Conservation (phyloP, 2,888 invertebrate species). For the Rhogogaster chlorosoma region DNA sequence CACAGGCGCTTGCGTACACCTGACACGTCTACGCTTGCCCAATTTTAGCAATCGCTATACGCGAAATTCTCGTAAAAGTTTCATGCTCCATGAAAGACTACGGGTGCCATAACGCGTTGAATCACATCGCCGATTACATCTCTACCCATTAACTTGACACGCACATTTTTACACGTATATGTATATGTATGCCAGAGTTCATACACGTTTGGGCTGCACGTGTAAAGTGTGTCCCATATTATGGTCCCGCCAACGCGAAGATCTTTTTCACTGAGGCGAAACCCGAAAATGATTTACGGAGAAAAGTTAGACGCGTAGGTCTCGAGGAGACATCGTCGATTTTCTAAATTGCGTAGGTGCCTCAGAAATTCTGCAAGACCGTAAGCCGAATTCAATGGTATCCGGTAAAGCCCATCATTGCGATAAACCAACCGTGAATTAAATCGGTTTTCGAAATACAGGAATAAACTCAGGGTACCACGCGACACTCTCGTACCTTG, state of each 20-base stretch:
- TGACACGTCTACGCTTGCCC: not conserved
- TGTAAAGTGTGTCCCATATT: not conserved
- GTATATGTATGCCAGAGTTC: not conserved
- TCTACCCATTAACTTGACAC: constrained; percentile 24
- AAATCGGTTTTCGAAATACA: not conserved
- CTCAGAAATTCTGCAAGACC: not conserved
- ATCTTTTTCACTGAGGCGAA: not conserved
- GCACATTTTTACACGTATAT: not conserved
- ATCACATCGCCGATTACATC: constrained; percentile 30
- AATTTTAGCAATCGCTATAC: constrained; percentile 16
- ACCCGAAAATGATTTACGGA: constrained; percentile 6
- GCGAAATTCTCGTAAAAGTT: constrained; percentile 34
- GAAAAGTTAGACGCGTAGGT: not conserved
- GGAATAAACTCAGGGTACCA: not conserved
- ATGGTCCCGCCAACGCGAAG: not conserved
- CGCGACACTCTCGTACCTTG: not conserved
- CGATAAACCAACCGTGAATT: not conserved
- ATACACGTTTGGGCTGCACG: not conserved
- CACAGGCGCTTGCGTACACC: not conserved
- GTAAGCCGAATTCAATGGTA: not conserved
- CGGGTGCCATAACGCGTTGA: constrained; percentile 29
- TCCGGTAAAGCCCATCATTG: not conserved
- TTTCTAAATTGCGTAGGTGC: not conserved
- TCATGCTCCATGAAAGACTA: constrained; percentile 39
- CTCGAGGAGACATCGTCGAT: not conserved